Percentiles rank a stretch among this genome's conserved stretches.
Conservation (phyloP, 1,140 invertebrate species). For the Ptiloglossa arizonensis region DNA sequence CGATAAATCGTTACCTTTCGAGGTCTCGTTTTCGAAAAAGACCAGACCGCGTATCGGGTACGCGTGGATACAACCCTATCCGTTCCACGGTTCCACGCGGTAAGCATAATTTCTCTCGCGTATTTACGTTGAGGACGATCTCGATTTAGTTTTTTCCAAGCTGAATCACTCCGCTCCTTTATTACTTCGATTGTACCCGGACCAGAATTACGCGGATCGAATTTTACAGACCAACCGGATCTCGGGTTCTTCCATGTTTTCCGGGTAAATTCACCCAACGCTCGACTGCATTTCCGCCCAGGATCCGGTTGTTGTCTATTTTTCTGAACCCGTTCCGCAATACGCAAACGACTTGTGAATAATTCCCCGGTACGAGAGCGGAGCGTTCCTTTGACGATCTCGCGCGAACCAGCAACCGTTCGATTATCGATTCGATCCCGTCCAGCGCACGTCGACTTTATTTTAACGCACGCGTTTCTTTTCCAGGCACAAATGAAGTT, state of each 20-base stretch:
- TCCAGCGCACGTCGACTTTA: neutral
- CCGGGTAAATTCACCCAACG: conserved; percentile 13
- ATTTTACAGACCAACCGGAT: neutral
- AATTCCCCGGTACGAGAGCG: conserved; percentile 1
- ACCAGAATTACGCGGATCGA: conserved; percentile 10
- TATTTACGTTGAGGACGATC: too few species aligned
- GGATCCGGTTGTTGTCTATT: neutral
- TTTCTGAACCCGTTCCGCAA: neutral
- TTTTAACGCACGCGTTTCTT: conserved; percentile 44
- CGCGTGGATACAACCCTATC: too few species aligned
- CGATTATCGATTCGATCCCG: conserved; percentile 7
- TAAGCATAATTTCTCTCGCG: too few species aligned
- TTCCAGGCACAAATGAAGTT: conserved; percentile 98
- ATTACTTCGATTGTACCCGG: conserved; percentile 2
- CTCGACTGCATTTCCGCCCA: neutral
- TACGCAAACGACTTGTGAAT: conserved; percentile 28
- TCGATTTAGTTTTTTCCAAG: too few species aligned
- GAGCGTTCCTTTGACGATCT: neutral
- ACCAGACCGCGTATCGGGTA: too few species aligned
- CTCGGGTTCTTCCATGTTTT: neutral
- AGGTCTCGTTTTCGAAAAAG: too few species aligned
- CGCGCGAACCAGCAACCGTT: neutral
- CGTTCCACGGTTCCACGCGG: too few species aligned
- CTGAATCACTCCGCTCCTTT: too few species aligned
- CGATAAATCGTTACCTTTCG: too few species aligned